Percentiles rank a stretch among this genome's conserved stretches.
phyloP scores from a whole-genome alignment of 2,113 vertebrate species.

The Seriola quinqueradiata region DNA sequence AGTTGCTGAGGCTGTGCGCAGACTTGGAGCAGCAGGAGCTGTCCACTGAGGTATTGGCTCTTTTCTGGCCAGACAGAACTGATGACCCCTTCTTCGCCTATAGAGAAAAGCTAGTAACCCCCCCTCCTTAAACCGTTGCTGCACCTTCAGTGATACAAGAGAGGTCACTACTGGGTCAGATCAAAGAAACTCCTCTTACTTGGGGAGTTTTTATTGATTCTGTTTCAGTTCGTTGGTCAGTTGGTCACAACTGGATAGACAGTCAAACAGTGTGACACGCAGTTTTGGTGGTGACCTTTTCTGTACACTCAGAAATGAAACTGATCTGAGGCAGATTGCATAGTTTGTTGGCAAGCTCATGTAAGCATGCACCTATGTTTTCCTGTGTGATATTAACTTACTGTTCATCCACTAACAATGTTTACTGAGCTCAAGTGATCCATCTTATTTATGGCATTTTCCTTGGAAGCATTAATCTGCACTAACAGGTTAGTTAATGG shows the following conservation, averaged over 20 bases:
- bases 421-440: conserved; percentile 40
- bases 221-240: conserved; percentile 71
- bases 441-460: conserved; percentile 4
- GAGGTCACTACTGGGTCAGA: conserved; percentile 87
- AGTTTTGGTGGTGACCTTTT: conserved; percentile 42
- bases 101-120: conserved; percentile 62
- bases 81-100: conserved; percentile 84
- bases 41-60: conserved; percentile 86
- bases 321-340: conserved; percentile 40
- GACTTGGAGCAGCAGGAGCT: conserved; percentile 92
- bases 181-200: conserved; percentile 67
- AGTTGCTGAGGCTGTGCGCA: conserved; percentile 77
- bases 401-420: conserved; percentile 20
- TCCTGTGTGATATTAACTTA: conserved; percentile 26
- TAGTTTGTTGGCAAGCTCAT: neutral
- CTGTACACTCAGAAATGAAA: conserved; percentile 47
- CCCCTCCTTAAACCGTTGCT: conserved; percentile 40
- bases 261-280: conserved; percentile 63
- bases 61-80: conserved; percentile 89
- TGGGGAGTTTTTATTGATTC: conserved; percentile 82
- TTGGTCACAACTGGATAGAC: conserved; percentile 70
- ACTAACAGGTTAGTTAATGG: neutral
- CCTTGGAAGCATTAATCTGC: neutral
- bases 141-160: conserved; percentile 73
- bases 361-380: conserved; percentile 21